Evolutionary conservation across 2,797 vertebrate genomes (phyloP), one percentile per base, ranked within the genome.

Genomic region (Caiman crocodilus): DNA sequence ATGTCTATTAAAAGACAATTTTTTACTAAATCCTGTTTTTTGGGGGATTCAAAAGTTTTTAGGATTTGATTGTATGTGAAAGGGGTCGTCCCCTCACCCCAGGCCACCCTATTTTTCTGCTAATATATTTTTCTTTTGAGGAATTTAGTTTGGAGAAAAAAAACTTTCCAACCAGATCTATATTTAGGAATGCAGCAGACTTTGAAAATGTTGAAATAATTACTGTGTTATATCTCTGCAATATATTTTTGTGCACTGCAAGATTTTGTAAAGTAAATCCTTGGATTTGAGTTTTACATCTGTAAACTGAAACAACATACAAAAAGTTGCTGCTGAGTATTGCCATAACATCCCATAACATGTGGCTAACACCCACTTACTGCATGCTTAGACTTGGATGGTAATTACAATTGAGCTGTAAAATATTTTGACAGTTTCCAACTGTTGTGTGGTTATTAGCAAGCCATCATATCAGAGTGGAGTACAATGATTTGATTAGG

Each of bases 381-480:
- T 96, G 95, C 97, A 50, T 98, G 98, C 96, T 97, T 97, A 96
- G 97, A 96, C 98, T 98, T 98, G 98, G 97, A 96, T 95, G 95
- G 95, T 97, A 98, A 98, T 98, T 98, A 97, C 95, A 97, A 97
- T 97, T 97, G 96, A 98, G 96, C 97, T 97, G 97, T 98, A 97
- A 98, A 98, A 98, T 98, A 98, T 98, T 98, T 98, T 98, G 98
- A 98, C 97, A 98, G 97, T 97, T 98, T 97, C 97, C 97, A 98
- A 97, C 97, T 97, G 97, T 97, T 97, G 96, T 96, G 95, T 96
- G 94, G 92, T 96, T 98, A 93, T 97, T 98, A 97, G 94, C 77
- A 89, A 95, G 90, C 63, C 87, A 88, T 97, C 96, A 92, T 97
- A 96, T 97, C 95, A 94, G 94, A 96, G 85, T 85, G 93, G 95